Evolutionary conservation across 1,140 invertebrate genomes (phyloP).

Genomic region (Drosophila watanabei): DNA sequence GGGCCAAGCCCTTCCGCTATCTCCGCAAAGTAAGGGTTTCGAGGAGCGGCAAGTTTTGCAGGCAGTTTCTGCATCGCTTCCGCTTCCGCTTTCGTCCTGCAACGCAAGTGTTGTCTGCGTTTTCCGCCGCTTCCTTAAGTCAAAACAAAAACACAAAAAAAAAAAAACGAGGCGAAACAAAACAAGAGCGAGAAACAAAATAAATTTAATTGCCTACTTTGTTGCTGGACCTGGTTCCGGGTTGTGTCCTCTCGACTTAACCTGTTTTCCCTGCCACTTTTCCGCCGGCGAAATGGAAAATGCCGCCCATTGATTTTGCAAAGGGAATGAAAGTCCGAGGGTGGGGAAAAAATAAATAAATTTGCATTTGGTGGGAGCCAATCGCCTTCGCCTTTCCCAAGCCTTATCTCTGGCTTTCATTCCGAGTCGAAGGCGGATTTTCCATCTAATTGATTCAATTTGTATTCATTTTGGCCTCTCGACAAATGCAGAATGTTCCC

Average conservation of each 20-base stretch:
- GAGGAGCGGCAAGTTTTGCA: conserved; percentile 6
- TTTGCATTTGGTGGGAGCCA: conserved; percentile 21
- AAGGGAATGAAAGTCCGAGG: neutral
- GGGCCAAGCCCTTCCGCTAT: conserved; percentile 43
- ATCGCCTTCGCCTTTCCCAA: conserved; percentile 11
- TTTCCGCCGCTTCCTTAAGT: conserved; percentile 38
- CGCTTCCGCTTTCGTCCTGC: conserved; percentile 18
- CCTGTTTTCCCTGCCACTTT: conserved; percentile 34
- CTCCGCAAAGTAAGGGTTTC: conserved; percentile 19
- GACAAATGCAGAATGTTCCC: conserved; percentile 35
- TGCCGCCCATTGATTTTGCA: conserved; percentile 45
- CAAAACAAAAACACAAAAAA: neutral
- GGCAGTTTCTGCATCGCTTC: conserved; percentile 19
- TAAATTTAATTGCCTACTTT: conserved; percentile 62
- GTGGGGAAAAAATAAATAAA: conserved; percentile 32
- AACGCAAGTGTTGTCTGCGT: conserved; percentile 53
- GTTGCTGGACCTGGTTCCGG: conserved; percentile 33
- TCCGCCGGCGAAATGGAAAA: conserved; percentile 38
- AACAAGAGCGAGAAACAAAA: conserved; percentile 17
- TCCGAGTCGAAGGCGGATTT: conserved; percentile 22
- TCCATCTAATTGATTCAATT: conserved; percentile 57
- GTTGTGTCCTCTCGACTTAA: conserved; percentile 30
- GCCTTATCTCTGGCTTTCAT: conserved; percentile 30
- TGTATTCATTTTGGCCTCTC: conserved; percentile 47
- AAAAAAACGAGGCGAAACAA: neutral